phyloP scores from a whole-genome alignment of 2,797 vertebrate species.

The Pseudomugil gertrudae region DNA sequence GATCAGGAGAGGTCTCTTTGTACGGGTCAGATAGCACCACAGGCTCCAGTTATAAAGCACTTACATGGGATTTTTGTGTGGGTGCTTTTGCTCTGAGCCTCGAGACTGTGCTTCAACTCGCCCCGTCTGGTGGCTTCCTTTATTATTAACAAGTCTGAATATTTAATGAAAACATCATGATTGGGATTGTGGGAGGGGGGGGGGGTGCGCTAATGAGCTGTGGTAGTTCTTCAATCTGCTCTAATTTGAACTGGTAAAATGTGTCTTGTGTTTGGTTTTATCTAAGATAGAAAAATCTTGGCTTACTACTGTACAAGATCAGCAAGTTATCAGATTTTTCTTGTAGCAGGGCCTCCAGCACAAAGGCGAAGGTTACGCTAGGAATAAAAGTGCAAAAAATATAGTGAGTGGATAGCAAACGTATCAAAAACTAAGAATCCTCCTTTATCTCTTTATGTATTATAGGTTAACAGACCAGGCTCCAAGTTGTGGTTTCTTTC shows the following conservation, averaged over 20 bases:
- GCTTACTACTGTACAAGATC: slow-evolving; percentile 13
- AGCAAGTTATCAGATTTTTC: slow-evolving; percentile 23
- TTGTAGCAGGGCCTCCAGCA: slow-evolving; percentile 26
- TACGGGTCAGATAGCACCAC: slow-evolving; percentile 37
- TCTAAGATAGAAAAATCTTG: slow-evolving; percentile 22
- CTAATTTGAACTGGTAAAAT: slow-evolving; percentile 25
- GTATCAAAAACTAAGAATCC: slow-evolving; percentile 1
- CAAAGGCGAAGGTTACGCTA: slow-evolving; percentile 11
- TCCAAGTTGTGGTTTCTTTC: slow-evolving; percentile 29
- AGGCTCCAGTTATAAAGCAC: slow-evolving; percentile 11
- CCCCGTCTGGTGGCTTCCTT: slow-evolving; percentile 47
- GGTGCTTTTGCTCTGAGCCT: slow-evolving; percentile 6
- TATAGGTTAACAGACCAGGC: slow-evolving; percentile 36
- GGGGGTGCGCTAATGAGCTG: slow-evolving; percentile 55
- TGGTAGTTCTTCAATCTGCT: slow-evolving; percentile 46
- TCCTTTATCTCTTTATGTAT: slow-evolving; percentile 33
- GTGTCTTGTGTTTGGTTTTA: slow-evolving; percentile 44
- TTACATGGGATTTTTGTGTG: slow-evolving; percentile 10
- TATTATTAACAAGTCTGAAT: slow-evolving; percentile 76
- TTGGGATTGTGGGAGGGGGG: slow-evolving; percentile 39
- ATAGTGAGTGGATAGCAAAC: slow-evolving; percentile 17
- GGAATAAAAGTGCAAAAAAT: slow-evolving; percentile 22
- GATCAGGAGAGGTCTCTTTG: slow-evolving; percentile 34
- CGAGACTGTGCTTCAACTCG: slow-evolving; percentile 28
- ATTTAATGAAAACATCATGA: slow-evolving; percentile 75